A percentile compares a stretch with the other conserved stretches of the same genome.
These are phyloP conservation scores for Manduca sexta DNA, from an alignment of 1,140 invertebrate species.

Conservation along the genomic window DNA sequence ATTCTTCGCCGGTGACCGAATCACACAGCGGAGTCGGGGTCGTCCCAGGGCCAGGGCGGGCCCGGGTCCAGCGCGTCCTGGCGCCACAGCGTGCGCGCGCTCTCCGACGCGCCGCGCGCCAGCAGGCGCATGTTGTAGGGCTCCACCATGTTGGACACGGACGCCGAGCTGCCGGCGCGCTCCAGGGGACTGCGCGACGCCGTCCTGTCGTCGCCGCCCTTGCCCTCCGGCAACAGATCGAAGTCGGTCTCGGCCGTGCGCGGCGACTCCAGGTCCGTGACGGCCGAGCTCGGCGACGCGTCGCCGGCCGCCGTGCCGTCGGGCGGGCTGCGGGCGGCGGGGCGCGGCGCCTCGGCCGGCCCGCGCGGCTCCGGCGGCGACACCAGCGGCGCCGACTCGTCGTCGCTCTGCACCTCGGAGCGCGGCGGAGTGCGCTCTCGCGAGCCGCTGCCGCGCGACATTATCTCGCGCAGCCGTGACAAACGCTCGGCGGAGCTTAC, in stretches of 20 bases:
- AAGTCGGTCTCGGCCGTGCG: slow-evolving; percentile 31
- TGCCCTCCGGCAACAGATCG: slow-evolving; percentile 50
- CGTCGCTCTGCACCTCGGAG: slow-evolving; percentile 67
- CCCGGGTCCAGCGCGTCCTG: slow-evolving; percentile 62
- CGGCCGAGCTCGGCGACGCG: slow-evolving; percentile 47
- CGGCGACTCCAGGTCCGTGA: slow-evolving; percentile 48
- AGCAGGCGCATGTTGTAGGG: slow-evolving; percentile 62
- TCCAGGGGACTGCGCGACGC: slow-evolving; percentile 8
- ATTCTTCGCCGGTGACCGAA: neutral
- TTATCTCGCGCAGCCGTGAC: slow-evolving; percentile 52
- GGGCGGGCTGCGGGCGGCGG: slow-evolving; percentile 8
- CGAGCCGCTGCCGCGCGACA: slow-evolving; percentile 41
- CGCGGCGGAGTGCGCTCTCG: slow-evolving; percentile 39
- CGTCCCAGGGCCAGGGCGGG: slow-evolving; percentile 64
- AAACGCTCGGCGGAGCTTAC: slow-evolving; percentile 56
- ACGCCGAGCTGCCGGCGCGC: slow-evolving; percentile 31
- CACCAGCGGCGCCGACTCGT: slow-evolving; percentile 78
- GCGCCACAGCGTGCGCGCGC: slow-evolving; percentile 53
- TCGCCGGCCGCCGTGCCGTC: slow-evolving; percentile 24
- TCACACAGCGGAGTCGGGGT: slow-evolving; percentile 66
- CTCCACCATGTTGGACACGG: slow-evolving; percentile 52
- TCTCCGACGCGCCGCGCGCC: slow-evolving; percentile 42
- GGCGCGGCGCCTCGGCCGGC: slow-evolving; percentile 3
- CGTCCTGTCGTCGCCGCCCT: slow-evolving; percentile 37
- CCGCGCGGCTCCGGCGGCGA: slow-evolving; percentile 19